Evolutionary conservation across 2,888 invertebrate genomes (phyloP).

Genomic region (Hypena proboscidalis): DNA sequence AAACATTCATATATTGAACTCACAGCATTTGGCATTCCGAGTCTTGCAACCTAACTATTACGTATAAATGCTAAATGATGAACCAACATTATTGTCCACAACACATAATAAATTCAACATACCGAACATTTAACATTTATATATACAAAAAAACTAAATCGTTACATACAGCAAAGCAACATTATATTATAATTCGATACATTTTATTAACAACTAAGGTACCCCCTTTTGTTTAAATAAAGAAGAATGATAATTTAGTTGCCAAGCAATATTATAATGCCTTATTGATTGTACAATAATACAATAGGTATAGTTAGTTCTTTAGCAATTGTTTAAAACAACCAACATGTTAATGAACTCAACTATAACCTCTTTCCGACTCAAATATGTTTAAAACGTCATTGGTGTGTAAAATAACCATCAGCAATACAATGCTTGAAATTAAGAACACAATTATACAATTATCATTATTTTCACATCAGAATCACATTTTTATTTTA

Average conservation of each 20-base stretch:
- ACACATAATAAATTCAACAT: conserved; percentile 25
- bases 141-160: background rate
- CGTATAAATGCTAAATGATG: conserved; percentile 66
- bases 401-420: background rate
- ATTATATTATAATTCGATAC: no score
- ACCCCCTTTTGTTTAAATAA: no score
- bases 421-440: background rate
- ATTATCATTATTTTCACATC: background rate
- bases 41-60: conserved; percentile 19
- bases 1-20: conserved; percentile 64
- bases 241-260: no score
- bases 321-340: no score
- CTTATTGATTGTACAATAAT: no score
- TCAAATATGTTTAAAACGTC: no score
- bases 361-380: no score
- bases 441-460: background rate
- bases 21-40: conserved; percentile 49
- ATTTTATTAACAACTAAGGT: no score
- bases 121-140: conserved; percentile 2
- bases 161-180: conserved; percentile 2
- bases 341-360: no score
- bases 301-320: no score
- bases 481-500: background rate
- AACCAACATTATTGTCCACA: conserved; percentile 58
- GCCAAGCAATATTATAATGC: no score